These are phyloP conservation scores for Saccopteryx bilineata DNA, from an alignment of 2,113 vertebrate genomes.

Conservation along the genomic window DNA sequence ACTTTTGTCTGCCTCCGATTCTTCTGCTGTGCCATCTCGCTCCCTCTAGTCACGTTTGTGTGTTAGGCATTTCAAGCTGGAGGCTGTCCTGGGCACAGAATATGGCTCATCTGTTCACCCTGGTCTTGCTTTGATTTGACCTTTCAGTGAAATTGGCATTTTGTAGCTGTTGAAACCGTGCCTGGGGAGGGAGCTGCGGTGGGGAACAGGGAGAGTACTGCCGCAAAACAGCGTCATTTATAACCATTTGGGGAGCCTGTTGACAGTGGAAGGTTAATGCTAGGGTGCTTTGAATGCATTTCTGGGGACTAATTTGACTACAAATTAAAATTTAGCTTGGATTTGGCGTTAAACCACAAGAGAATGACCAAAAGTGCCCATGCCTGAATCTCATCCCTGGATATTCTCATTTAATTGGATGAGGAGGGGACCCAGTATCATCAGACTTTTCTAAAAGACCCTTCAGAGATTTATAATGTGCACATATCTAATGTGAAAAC, in stretches of 20 bases:
- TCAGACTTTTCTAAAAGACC: background rate
- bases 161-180: conserved; percentile 61
- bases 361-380: background rate
- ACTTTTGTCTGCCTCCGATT: background rate
- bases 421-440: background rate
- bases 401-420: conserved; percentile 43
- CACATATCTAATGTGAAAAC: background rate
- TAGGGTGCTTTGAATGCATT: conserved; percentile 9
- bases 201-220: background rate
- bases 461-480: background rate
- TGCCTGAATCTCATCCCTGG: background rate
- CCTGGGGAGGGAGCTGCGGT: background rate
- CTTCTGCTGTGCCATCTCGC: background rate
- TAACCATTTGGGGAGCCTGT: conserved; percentile 47
- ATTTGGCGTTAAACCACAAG: conserved; percentile 11
- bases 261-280: conserved; percentile 17
- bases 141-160: conserved; percentile 70
- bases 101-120: conserved; percentile 48
- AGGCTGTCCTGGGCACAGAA: background rate
- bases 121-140: conserved; percentile 64
- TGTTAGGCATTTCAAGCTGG: background rate
- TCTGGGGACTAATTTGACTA: conserved; percentile 46
- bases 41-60: background rate
- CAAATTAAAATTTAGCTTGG: conserved; percentile 47
- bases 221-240: conserved; percentile 58